phyloP scores from a whole-genome alignment of 2,888 invertebrate species.

The Petrophora chlorosata region DNA sequence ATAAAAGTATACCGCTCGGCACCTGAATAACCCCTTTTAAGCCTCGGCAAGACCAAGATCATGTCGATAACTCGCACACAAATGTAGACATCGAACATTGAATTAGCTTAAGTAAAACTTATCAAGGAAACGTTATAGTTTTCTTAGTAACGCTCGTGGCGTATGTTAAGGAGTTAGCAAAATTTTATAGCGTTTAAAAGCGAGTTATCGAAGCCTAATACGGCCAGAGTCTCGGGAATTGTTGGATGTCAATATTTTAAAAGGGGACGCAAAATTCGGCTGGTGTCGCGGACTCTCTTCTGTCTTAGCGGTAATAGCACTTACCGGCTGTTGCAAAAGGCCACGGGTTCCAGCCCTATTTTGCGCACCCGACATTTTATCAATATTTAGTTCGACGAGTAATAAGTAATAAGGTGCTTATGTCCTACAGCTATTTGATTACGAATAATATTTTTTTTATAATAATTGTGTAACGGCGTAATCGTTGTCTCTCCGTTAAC shows the following conservation, averaged over 20 bases:
- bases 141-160: constrained; percentile 47
- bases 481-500: constrained; percentile 42
- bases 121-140: constrained; percentile 62
- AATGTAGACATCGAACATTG: constrained; percentile 38
- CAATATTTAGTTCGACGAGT: constrained; percentile 50
- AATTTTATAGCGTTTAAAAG: constrained; percentile 20
- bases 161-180: constrained; percentile 30
- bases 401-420: constrained; percentile 69
- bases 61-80: constrained; percentile 32
- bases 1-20: too few relatives aligned
- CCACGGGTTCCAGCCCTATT: too few relatives aligned
- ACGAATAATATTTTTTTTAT: constrained; percentile 44
- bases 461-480: constrained; percentile 46
- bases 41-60: neutral
- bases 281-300: too few relatives aligned
- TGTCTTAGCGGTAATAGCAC: too few relatives aligned
- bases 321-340: too few relatives aligned
- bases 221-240: constrained; percentile 36
- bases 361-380: too few relatives aligned
- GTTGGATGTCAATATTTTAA: constrained; percentile 43
- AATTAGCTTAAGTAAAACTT: constrained; percentile 40
- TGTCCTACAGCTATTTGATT: constrained; percentile 58
- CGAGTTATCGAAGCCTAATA: constrained; percentile 35
- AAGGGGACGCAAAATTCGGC: too few relatives aligned
- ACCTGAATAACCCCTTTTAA: too few relatives aligned